Percentiles rank a stretch among this genome's conserved stretches.
Conservation (phyloP, 2,797 vertebrate genomes). For the Sebastes nivosus region DNA sequence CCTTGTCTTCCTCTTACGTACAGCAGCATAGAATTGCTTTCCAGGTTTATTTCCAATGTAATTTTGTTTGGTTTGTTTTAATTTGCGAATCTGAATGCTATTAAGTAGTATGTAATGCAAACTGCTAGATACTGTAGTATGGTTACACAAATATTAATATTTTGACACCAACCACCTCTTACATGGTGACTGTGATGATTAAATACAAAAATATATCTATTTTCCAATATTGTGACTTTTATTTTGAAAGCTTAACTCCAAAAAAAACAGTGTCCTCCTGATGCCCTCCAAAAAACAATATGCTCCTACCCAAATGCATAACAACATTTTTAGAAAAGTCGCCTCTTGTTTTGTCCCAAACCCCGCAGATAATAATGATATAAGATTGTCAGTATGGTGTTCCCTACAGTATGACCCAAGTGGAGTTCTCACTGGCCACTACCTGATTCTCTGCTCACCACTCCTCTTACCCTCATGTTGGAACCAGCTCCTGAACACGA, state of each 20-base stretch:
- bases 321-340: background rate
- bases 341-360: background rate
- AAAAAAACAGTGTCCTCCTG: background rate
- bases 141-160: background rate
- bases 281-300: background rate
- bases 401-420: conserved; percentile 22
- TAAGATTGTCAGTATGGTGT: background rate
- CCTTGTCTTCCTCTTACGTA: background rate
- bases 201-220: background rate
- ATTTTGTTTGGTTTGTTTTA: background rate
- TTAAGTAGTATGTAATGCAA: background rate
- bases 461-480: conserved; percentile 44
- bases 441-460: conserved; percentile 44
- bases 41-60: background rate
- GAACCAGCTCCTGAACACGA: conserved; percentile 72
- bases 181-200: background rate
- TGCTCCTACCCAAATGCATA: background rate
- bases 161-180: background rate
- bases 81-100: background rate
- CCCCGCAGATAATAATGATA: background rate
- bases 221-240: background rate
- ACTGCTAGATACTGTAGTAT: background rate
- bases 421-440: conserved; percentile 27
- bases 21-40: background rate
- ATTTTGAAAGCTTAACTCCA: background rate